Evolutionary conservation across 2,797 vertebrate genomes (phyloP), one percentile per base, ranked within the genome.

Genomic region (Meda fulgida): DNA sequence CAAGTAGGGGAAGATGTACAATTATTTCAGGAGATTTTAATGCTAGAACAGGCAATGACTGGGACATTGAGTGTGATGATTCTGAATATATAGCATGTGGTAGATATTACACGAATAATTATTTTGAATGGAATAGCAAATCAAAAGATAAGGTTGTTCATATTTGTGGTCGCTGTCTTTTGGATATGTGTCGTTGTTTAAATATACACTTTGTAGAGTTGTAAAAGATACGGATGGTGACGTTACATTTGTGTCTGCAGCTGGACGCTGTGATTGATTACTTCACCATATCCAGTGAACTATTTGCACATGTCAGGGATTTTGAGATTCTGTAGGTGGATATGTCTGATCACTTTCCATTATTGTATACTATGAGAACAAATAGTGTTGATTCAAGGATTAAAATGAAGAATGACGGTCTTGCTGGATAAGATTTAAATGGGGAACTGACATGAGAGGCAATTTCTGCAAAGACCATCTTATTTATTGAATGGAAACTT

Each of bases 21-120:
- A 69, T 69, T 14, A 69, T 69, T 1, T 4, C 66, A 69, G 34
- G 34, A 8, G 66, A 69, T 9, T 69, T 38, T 36, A 67, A 67
- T 19, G 34, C 34, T 21, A 69, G 66, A 69, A 69, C 19, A 19
- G 21, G 34, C 8, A 40, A 38, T 21, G 21, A 40, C 40, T 5
- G 67, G 40, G 9, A 70, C 34, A 36, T 36, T 36, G 36, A 36
- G 67, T 70, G 36, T 6, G 36, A 70, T n/a, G 10, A 70, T n/a
- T 70, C 67, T n/a, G 23, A 70, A 70, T 70, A 38, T 40, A 70
- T 43, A 40, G 67, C 67, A 38, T 23, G 21, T 70, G 67, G 36
- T 26, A n/a, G 5, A 43, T 71, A 71, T 46, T 70, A 46, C 40
- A 43, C 11, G 3, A 71, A n/a, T 43, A 23, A 71, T 71, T 3